Base-by-base conservation (phyloP, 2,888 invertebrate species). In the Heliconius ismenius region DNA sequence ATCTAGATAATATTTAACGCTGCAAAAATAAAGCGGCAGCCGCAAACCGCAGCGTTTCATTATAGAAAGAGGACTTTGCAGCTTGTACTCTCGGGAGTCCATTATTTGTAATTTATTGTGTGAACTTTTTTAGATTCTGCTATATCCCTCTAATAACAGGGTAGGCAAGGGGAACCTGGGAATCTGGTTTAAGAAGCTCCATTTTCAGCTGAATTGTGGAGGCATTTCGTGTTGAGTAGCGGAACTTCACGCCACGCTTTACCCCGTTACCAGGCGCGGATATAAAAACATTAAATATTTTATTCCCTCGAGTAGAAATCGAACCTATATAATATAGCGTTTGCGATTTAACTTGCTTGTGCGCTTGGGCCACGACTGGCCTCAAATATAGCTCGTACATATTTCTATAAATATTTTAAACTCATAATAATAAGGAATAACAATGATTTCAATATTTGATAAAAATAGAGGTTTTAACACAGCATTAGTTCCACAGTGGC, bases 1-100 rank as follows among this genome's bases (percentile, higher is more conserved):
- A 74, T 62, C 32, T 32, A 32, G 32, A 32, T 32, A 32, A 76
- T 26, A 49, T 43, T 58, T 9, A 76, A 68, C 62, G 72, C 54
- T 60, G 24, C 18, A 70, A 73, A 70, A 72, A 73, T 76, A 73
- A 69, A 73, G 72, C 36, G 58, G 54, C 39, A 70, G 68, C 73
- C 62, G 65, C 74, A 78, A 74, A 72, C 54, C 64, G 64, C 75
- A 63, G 49, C 15, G 60, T 63, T 76, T 60, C 63, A 43, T 73
- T 79, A 73, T 15, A 75, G 64, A 77, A 73, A 73, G 64, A 28
- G 74, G 69, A 62, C 58, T 68, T 58, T 49, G 21, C 21, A n/a
- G n/a, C n/a, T n/a, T n/a, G n/a, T n/a, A n/a, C n/a, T n/a, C n/a
- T n/a, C n/a, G n/a, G n/a, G n/a, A n/a, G n/a, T n/a, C n/a, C n/a